Evolutionary conservation across 2,113 vertebrate species (phyloP), one percentile per base, ranked within the genome.

Genomic region (Engraulis encrasicolus): DNA sequence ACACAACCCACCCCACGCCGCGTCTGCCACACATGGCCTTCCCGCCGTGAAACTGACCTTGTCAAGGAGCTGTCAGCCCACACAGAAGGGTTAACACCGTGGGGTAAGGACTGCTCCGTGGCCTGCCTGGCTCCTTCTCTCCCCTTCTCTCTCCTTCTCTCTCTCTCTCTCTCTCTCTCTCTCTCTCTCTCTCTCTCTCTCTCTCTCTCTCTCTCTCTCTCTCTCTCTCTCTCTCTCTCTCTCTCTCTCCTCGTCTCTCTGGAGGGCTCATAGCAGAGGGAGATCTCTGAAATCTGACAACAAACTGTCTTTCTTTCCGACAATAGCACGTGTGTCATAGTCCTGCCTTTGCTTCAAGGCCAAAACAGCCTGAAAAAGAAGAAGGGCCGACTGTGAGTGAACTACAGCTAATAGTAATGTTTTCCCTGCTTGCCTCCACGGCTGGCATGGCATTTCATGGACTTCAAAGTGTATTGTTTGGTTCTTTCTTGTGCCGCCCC

Each of bases 31-130:
- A 45, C 40, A 45, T 45, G 12, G 66, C 66, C 66, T 31, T 83
- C 85, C 78, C 52, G 84, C 87, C 85, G 84, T 79, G 52, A 45
- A 85, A 52, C 79, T 88, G 84, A 91, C 87, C 86, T 87, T 85
- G 88, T 92, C 91, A 88, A 49, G 23, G 81, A 71, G 37, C 77
- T 79, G 78, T 20, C 84, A 79, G 80, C 17, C 49, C 20, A 86
- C 89, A 86, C 87, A 31, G 7, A 90, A 85, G 90, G 82, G 85
- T 90, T 90, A 90, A 84, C 84, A 87, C 78, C 71, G 49, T 20
- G 78, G 38, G 20, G 52, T 50, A 38, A 86, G 38, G 83, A 66
- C 54, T 80, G 80, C 78, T 81, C 79, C 77, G 38, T 79, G 37
- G 78, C 88, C 90, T 92, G 85, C 86, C 87, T 45, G 40, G 3